Base-by-base conservation (phyloP, 2,797 vertebrate species). In the Muraenolepis orangiensis region DNA sequence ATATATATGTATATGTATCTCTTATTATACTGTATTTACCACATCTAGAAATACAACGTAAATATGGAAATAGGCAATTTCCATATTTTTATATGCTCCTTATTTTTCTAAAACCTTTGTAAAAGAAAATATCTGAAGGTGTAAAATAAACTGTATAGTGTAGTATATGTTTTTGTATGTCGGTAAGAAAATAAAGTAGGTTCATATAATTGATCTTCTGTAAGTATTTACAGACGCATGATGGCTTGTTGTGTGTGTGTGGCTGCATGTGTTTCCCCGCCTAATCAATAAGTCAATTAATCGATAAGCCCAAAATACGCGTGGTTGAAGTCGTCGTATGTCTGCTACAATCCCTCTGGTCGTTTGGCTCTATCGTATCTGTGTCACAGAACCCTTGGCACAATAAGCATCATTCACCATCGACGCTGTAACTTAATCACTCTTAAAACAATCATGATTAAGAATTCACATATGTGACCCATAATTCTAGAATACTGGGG, bases 171-270 rank as follows among this genome's bases (percentile, higher is more conserved):
- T n/a, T n/a, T n/a, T 88, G 84, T 66, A 83, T 86, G 87, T 82
- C 68, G 74, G 86, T 92, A 93, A 83, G 89, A 93, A 93, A 93
- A 93, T 91, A 92, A 93, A 90, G 83, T 83, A 83, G 74, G 76
- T 78, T 80, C 84, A 79, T 75, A 83, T 86, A 81, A 71, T 79
- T 70, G 2, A 36, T 76, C 74, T 83, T 89, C 79, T 86, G 86
- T 85, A 81, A 74, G 80, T 90, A 91, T 92, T 82, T 84, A 92
- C 88, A 91, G 82, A 85, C 80, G 76, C 70, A 64, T 80, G 80
- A 71, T 69, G 32, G 69, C 46, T 74, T 78, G 13, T 36, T 84
- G 76, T 79, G 36, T 76, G 67, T 29, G 46, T 34, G 16, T 30
- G 76, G 80, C 40, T 76, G 67, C 31, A 61, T 34, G 16, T 30